Evolutionary conservation across 1,140 invertebrate species (phyloP), one percentile per base, ranked within the genome.

Genomic region (Heterodera carotae): DNA sequence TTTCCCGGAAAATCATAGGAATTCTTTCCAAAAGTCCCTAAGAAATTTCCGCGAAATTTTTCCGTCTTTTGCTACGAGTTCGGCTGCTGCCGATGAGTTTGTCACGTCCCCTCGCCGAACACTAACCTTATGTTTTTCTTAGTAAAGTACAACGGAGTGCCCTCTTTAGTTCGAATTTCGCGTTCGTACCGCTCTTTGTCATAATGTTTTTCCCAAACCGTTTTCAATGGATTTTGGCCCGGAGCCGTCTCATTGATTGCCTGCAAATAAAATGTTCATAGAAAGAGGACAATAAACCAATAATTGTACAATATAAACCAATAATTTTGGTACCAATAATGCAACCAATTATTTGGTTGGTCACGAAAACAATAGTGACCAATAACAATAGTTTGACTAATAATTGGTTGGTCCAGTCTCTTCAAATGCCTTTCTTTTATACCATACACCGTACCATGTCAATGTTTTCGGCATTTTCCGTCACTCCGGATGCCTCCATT

Each of bases 71-170:
- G n/a, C n/a, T n/a, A n/a, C n/a, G n/a, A n/a, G n/a, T n/a, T n/a
- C n/a, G n/a, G n/a, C n/a, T n/a, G n/a, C n/a, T n/a, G n/a, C n/a
- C n/a, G n/a, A n/a, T n/a, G n/a, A 33, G 25, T 48, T 56, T 56
- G 29, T 22, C 60, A 29, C 22, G 12, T 25, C 12, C 6, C 48
- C 60, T 8, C 59, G 2, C 75, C 80, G 22, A 34, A 73, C 15
- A 48, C n/a, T 8, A 31, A 48, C 29, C 72, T 84, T 7, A 79
- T 76, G 39, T 84, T 83, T 74, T 83, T 56, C 73, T 83, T 84
- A 8, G 82, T 83, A 27, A 84, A 84, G 69, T 83, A 83, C 2
- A 83, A 75, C 1, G 83, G 83, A 31, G 83, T 67, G 18, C 82
- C 82, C 69, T 83, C 73, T 62, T 73, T 71, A n/a, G 76, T 36